A percentile compares a stretch with the other conserved stretches of the same genome.
Conservation (phyloP, 2,888 invertebrate genomes). For the Pinctada fucata region DNA sequence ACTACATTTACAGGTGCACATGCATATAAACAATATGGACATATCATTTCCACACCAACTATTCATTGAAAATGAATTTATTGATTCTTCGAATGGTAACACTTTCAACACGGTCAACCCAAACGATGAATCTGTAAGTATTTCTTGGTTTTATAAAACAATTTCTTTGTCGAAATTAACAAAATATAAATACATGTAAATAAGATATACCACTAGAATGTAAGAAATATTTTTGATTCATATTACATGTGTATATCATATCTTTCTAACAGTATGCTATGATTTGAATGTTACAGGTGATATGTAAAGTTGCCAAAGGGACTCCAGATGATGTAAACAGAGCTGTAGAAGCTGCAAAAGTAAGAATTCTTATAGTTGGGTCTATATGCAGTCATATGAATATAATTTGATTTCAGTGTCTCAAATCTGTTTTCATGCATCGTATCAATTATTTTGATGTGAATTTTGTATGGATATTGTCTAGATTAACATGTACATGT, state of each 20-base stretch:
- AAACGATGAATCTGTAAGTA: slow-evolving; percentile 85
- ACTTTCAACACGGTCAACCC: slow-evolving; percentile 86
- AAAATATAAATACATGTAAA: background rate
- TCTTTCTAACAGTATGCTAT: background rate
- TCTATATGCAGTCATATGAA: no score
- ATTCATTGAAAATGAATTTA: slow-evolving; percentile 94
- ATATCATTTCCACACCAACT: slow-evolving; percentile 92
- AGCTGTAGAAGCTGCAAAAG: slow-evolving; percentile 92
- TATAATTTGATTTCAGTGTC: no score
- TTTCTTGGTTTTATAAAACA: background rate
- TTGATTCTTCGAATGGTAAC: slow-evolving; percentile 83
- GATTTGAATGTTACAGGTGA: slow-evolving; percentile 58
- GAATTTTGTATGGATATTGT: no score
- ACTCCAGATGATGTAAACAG: slow-evolving; percentile 88
- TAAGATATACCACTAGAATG: background rate
- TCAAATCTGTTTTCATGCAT: no score
- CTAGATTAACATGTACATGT: no score
- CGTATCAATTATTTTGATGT: no score
- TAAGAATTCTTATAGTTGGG: slow-evolving; percentile 49
- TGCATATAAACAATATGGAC: slow-evolving; percentile 89
- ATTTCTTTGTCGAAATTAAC: background rate
- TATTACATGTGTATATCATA: background rate
- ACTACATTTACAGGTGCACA: slow-evolving; percentile 76
- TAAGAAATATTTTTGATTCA: background rate
- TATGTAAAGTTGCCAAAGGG: slow-evolving; percentile 82